Evolutionary conservation across 2,797 vertebrate species (phyloP).

Genomic region (Dryobates pubescens): DNA sequence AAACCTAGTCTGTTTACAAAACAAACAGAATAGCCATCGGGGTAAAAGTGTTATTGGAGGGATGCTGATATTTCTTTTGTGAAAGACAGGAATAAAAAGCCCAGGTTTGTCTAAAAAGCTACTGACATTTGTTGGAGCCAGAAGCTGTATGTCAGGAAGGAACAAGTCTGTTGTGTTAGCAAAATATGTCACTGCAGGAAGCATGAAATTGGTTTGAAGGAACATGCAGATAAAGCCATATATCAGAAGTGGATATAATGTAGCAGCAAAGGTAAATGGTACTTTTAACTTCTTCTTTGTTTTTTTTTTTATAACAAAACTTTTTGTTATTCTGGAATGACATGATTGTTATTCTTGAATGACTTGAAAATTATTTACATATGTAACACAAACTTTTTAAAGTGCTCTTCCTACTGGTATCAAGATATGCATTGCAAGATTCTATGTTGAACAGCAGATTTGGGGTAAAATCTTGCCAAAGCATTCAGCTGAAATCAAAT

Average conservation of each 20-base stretch:
- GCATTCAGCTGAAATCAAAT: neutral
- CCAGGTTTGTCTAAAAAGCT: constrained; percentile 59
- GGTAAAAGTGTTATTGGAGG: neutral
- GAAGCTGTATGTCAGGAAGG: constrained; percentile 36
- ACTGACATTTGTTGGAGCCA: constrained; percentile 63
- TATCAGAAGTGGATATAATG: neutral
- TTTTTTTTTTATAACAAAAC: neutral
- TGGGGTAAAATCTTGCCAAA: neutral
- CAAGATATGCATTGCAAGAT: neutral
- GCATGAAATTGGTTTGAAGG: constrained; percentile 44
- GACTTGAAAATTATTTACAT: neutral
- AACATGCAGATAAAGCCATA: constrained; percentile 47
- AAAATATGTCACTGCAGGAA: constrained; percentile 59
- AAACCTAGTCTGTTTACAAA: constrained; percentile 21
- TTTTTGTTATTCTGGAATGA: neutral
- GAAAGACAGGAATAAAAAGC: constrained; percentile 55
- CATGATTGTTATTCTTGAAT: neutral
- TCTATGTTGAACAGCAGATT: neutral
- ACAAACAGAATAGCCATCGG: constrained; percentile 28
- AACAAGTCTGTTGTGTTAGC: constrained; percentile 64
- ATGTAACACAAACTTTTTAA: neutral
- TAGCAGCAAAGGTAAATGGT: neutral
- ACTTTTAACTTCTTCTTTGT: neutral
- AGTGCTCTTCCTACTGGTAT: neutral
- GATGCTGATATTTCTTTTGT: constrained; percentile 37